Percentiles rank a stretch among this genome's conserved stretches.
Conservation (phyloP, 1,140 invertebrate genomes). For the Olivierus martensii region DNA sequence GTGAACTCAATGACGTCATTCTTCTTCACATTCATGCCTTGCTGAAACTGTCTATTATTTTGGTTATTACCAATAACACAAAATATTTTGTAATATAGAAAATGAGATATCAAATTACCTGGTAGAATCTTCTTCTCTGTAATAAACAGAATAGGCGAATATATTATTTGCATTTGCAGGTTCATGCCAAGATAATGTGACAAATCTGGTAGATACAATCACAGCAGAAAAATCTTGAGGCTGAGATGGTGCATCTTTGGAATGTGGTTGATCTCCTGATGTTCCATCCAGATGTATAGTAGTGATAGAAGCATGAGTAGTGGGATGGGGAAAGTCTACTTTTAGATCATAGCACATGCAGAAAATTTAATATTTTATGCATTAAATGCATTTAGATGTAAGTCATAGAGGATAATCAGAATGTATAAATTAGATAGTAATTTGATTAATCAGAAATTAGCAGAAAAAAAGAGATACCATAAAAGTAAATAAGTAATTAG, state of each 20-base stretch:
- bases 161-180: slow-evolving; percentile 48
- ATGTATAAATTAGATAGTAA: not conserved
- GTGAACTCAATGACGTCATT: too few species aligned
- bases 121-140: slow-evolving; percentile 58
- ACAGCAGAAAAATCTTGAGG: slow-evolving; percentile 57
- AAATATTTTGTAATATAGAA: too few species aligned
- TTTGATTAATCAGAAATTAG: too few species aligned
- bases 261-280: slow-evolving; percentile 17
- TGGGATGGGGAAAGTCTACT: slow-evolving; percentile 17
- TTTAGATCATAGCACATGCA: not conserved
- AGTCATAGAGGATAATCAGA: not conserved
- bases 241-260: slow-evolving; percentile 41
- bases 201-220: slow-evolving; percentile 61
- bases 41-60: too few species aligned
- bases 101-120: slow-evolving; percentile 55
- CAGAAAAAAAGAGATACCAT: too few species aligned
- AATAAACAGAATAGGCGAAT: slow-evolving; percentile 66
- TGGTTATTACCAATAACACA: too few species aligned
- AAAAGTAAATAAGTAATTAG: too few species aligned
- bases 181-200: slow-evolving; percentile 67
- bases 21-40: too few species aligned
- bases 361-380: not conserved
- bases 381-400: not conserved
- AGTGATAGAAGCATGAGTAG: slow-evolving; percentile 17
- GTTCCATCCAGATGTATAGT: slow-evolving; percentile 11